Base-by-base conservation (phyloP, 2,113 vertebrate genomes). In the Oophaga pumilio region DNA sequence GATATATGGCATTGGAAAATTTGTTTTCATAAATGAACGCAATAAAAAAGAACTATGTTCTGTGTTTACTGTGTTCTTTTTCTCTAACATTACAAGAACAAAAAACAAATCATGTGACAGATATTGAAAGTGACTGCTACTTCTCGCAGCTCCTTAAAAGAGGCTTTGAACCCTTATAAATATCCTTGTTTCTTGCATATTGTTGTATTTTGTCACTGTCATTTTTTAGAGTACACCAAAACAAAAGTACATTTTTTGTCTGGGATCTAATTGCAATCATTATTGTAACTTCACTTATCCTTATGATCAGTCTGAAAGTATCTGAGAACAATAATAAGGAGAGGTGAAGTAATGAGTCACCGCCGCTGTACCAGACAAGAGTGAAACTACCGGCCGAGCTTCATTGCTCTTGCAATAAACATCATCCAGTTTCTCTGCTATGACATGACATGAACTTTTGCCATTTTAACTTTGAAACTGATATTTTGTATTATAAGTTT, bases 291-390 rank as follows among this genome's bases (percentile, higher is more conserved):
- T 22, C 28, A 49, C 26, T 66, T 82, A 81, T 62, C 60, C 66
- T 82, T 22, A 22, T 82, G 80, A 82, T 82, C 52, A 66, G 80
- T 28, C 33, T 57, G n/a, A 64, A 82, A 18, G 59, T 49, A 81
- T 64, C 50, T 33, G 11, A 82, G 60, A 64, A 59, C 8, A 64
- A 82, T 66, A 62, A n/a, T 33, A 64, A 22, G 57, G 26, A 82
- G 28, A 64, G 50, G 80, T 60, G 10, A 82, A 62, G 57, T 60
- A 66, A 22, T 82, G 57, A 82, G 59, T 82, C 59, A 82, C 20
- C 9, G 26, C 56, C 26, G 12, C 8, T 28, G 26, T 60, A 57
- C 78, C 26, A 60, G 78, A 64, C 26, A n/a, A 49, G 17, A 82
- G 59, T 62, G 80, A 82, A 82, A 66, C 80, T 62, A 43, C 24